Conservation (phyloP, 1,140 invertebrate genomes). For the Leguminivora glycinivorella region DNA sequence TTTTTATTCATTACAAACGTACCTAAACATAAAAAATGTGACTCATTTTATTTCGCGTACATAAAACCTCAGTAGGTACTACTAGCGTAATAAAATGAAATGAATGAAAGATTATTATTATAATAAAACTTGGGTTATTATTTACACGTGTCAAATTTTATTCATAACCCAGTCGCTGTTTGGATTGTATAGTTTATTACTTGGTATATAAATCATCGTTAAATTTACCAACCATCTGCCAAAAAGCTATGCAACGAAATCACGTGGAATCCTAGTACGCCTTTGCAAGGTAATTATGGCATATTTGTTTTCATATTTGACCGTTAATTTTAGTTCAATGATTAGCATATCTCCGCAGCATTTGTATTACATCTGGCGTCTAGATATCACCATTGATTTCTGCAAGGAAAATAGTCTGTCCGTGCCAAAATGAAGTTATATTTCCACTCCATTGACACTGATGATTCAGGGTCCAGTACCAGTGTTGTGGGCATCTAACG, state of each 20-base stretch:
- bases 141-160: conserved; percentile 26
- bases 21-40: too few relatives aligned
- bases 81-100: too few relatives aligned
- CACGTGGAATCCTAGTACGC: neutral
- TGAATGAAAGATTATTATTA: neutral
- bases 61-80: neutral
- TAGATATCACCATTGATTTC: conserved; percentile 46
- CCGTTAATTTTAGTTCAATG: conserved; percentile 13
- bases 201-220: conserved; percentile 13
- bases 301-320: neutral
- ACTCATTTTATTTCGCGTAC: neutral
- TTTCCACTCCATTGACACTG: conserved; percentile 61
- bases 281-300: neutral
- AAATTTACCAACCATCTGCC: conserved; percentile 18
- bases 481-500: conserved; percentile 36
- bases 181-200: conserved; percentile 22
- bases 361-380: conserved; percentile 47
- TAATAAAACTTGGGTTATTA: conserved; percentile 32
- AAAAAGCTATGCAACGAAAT: conserved; percentile 16
- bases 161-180: neutral
- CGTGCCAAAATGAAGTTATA: conserved; percentile 66
- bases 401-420: conserved; percentile 49
- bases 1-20: too few relatives aligned
- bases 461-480: conserved; percentile 53
- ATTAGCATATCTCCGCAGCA: conserved; percentile 8